Percentiles rank a stretch among this genome's conserved stretches.
phyloP scores from a whole-genome alignment of 2,113 vertebrate genomes.

The Potamarius usumacintae region DNA sequence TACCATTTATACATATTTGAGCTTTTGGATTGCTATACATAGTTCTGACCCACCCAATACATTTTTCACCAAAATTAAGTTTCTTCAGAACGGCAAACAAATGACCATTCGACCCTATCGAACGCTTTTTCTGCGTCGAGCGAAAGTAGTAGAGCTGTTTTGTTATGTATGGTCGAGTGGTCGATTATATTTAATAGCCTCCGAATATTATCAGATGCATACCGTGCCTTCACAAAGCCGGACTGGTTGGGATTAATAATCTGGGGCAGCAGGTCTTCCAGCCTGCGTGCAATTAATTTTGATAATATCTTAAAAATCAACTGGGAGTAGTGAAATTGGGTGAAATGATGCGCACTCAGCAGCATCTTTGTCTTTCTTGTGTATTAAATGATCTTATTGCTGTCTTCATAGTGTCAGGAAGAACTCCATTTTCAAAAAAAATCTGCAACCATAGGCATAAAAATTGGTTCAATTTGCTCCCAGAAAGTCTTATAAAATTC shows the following conservation, averaged over 20 bases:
- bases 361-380: no score
- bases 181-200: constrained; percentile 31
- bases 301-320: constrained; percentile 42
- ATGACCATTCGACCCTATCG: constrained; percentile 31
- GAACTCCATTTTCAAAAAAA: no score
- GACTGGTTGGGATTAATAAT: constrained; percentile 29
- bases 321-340: constrained; percentile 35
- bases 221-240: constrained; percentile 15
- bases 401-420: no score
- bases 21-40: constrained; percentile 30
- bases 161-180: neutral
- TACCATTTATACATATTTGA: constrained; percentile 20
- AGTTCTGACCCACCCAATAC: constrained; percentile 16
- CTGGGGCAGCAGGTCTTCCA: constrained; percentile 22
- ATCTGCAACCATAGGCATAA: no score
- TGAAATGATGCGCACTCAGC: neutral
- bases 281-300: constrained; percentile 16
- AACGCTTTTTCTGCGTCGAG: constrained; percentile 37
- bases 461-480: no score
- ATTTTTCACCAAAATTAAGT: constrained; percentile 9
- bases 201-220: constrained; percentile 15
- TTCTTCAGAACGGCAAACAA: constrained; percentile 29
- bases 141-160: constrained; percentile 2
- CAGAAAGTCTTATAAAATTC: no score
- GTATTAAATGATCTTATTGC: no score